A percentile compares a stretch with the other conserved stretches of the same genome.
Conservation (phyloP, 2,797 vertebrate genomes). For the Phrynocephalus forsythii region DNA sequence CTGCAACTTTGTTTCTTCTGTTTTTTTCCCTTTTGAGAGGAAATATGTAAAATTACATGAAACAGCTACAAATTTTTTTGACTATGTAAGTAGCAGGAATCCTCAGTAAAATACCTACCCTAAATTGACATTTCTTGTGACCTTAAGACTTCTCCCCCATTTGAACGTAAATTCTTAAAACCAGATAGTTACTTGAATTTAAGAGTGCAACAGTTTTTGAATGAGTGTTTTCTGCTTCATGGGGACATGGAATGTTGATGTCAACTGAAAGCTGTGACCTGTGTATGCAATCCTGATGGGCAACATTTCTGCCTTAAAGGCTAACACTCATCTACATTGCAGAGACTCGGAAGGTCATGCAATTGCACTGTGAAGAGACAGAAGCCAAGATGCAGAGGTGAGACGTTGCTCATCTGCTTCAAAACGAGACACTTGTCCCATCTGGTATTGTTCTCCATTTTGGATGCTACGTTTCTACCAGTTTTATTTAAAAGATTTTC, state of each 20-base stretch:
- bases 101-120: too few species aligned
- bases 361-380: constrained; percentile 27
- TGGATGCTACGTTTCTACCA: not conserved
- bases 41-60: too few species aligned
- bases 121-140: too few species aligned
- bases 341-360: constrained; percentile 5
- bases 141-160: too few species aligned
- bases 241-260: not conserved
- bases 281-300: not conserved
- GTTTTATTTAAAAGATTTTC: not conserved
- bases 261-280: not conserved
- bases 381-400: constrained; percentile 35
- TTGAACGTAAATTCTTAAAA: too few species aligned
- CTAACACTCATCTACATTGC: not conserved
- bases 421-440: not conserved
- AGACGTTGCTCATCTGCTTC: not conserved
- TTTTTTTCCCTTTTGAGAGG: too few species aligned
- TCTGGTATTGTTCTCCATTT: not conserved
- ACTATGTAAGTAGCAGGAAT: too few species aligned
- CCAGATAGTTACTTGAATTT: not conserved
- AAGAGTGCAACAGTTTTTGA: not conserved
- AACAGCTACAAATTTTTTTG: too few species aligned
- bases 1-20: too few species aligned
- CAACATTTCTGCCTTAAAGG: not conserved
- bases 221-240: not conserved